A percentile compares a stretch with the other conserved stretches of the same genome.
phyloP scores from a whole-genome alignment of 2,797 vertebrate species.

The Gymnocypris eckloni region DNA sequence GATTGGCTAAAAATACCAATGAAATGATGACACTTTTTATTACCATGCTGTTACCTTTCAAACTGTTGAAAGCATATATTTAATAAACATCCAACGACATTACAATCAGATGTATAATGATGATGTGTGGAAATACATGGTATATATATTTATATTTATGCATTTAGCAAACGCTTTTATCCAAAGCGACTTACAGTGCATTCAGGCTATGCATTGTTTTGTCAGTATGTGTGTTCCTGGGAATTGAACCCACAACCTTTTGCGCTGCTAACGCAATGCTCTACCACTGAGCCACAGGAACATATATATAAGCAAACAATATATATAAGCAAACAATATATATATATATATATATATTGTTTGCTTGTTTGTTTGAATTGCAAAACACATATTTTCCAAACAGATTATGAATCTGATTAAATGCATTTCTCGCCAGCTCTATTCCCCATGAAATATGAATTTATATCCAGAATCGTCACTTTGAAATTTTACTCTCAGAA shows the following conservation, averaged over 20 bases:
- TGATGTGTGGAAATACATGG: constrained; percentile 20
- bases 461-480: constrained; percentile 14
- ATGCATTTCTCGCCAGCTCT: background rate
- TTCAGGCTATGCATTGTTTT: too few species aligned
- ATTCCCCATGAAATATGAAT: constrained; percentile 16
- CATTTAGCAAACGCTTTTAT: too few species aligned
- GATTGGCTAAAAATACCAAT: background rate
- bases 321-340: too few species aligned
- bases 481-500: constrained; percentile 38
- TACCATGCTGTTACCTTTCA: background rate
- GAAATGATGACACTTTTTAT: background rate
- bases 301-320: too few species aligned
- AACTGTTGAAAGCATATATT: background rate
- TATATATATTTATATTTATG: too few species aligned
- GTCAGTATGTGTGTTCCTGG: too few species aligned
- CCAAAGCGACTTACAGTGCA: too few species aligned
- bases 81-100: background rate
- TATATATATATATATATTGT: too few species aligned
- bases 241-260: too few species aligned
- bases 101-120: constrained; percentile 14
- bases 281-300: too few species aligned
- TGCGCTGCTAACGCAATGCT: too few species aligned
- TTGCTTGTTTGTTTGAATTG: background rate
- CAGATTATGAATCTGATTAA: constrained; percentile 9
- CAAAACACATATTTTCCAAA: constrained; percentile 7